Evolutionary conservation across 1,140 invertebrate genomes (phyloP).

Genomic region (Samia ricini): DNA sequence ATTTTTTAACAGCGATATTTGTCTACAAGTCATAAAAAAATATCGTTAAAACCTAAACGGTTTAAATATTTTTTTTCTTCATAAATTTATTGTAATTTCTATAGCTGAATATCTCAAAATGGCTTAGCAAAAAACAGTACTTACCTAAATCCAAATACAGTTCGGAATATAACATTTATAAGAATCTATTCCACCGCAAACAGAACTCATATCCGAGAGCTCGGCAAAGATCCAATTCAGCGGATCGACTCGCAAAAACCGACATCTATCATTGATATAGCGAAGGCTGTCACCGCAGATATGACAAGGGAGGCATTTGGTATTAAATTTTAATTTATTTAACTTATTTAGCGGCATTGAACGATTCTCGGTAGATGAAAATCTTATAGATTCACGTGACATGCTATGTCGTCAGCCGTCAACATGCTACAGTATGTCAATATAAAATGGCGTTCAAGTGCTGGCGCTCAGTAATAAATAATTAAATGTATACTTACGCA

Average conservation of each 20-base stretch:
- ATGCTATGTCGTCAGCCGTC: too few relatives aligned
- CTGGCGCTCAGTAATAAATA: too few relatives aligned
- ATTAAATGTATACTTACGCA: too few relatives aligned
- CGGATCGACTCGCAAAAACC: slow-evolving; percentile 22
- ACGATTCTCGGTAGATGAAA: too few relatives aligned
- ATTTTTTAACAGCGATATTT: too few relatives aligned
- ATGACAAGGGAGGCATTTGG: slow-evolving; percentile 6
- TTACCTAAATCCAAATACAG: background rate
- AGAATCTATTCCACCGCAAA: background rate
- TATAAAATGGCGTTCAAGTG: too few relatives aligned
- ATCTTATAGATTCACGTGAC: too few relatives aligned
- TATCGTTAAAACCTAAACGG: too few relatives aligned
- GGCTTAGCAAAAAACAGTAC: background rate
- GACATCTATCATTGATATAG: slow-evolving; percentile 18
- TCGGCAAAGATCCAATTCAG: slow-evolving; percentile 18
- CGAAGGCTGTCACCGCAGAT: slow-evolving; percentile 8
- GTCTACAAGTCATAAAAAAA: too few relatives aligned
- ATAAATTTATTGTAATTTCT: background rate
- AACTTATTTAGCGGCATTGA: too few relatives aligned
- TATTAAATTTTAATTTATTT: background rate
- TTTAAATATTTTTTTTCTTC: background rate
- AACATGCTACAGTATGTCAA: too few relatives aligned
- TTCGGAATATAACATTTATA: background rate
- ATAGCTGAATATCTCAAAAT: background rate
- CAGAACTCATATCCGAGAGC: background rate